A percentile compares a stretch with the other conserved stretches of the same genome.
Evolutionary conservation across 2,888 invertebrate genomes (phyloP).

Genomic region (Molorchus minor): DNA sequence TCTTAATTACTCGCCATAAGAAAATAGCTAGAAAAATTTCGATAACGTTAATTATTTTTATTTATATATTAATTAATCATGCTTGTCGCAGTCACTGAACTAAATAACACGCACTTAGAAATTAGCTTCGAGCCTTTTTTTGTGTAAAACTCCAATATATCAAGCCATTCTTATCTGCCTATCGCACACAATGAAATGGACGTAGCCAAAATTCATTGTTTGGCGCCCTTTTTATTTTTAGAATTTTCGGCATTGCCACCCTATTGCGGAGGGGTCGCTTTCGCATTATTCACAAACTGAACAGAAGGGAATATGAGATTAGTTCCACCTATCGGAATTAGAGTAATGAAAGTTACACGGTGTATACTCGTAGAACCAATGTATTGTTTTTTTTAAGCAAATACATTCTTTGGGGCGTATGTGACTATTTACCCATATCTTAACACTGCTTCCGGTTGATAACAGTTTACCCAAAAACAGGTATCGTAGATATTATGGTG

Average conservation of each 20-base stretch:
- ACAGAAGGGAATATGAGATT: not conserved
- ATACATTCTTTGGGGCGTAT: too few relatives aligned
- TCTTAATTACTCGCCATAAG: not conserved
- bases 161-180: slow-evolving; percentile 35
- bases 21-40: not conserved
- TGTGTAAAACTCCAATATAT: slow-evolving; percentile 37
- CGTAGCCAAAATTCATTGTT: slow-evolving; percentile 32
- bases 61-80: slow-evolving; percentile 29
- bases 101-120: slow-evolving; percentile 34
- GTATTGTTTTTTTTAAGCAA: too few relatives aligned
- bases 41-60: slow-evolving; percentile 12
- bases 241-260: not conserved
- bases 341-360: too few relatives aligned
- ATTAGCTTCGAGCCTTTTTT: slow-evolving; percentile 33
- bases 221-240: slow-evolving; percentile 27
- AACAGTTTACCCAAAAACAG: too few relatives aligned
- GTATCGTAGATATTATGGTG: too few relatives aligned
- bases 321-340: not conserved
- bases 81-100: slow-evolving; percentile 21
- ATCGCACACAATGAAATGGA: slow-evolving; percentile 32
- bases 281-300: not conserved
- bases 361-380: too few relatives aligned
- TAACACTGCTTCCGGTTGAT: too few relatives aligned
- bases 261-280: not conserved
- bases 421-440: too few relatives aligned